These are phyloP conservation scores for Gonatopus flavifemur DNA, from an alignment of 1,140 invertebrate species.

Conservation along the genomic window DNA sequence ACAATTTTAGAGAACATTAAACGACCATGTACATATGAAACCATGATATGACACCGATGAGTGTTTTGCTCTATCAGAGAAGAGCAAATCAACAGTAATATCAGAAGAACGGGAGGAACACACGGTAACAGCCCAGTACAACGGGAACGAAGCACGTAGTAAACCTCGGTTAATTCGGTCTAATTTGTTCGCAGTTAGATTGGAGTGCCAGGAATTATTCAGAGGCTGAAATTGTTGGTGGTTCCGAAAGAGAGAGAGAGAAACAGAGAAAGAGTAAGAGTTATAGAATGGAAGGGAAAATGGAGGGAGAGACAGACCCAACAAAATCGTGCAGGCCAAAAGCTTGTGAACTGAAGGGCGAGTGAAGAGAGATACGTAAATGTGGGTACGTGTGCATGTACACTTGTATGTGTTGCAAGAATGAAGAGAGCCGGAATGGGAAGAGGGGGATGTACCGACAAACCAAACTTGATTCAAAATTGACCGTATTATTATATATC, in stretches of 20 bases:
- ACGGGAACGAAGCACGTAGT: constrained; percentile 42
- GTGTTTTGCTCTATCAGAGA: no score
- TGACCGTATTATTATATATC: constrained; percentile 52
- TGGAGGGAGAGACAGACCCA: background rate
- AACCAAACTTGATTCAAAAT: constrained; percentile 48
- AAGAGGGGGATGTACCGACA: constrained; percentile 23
- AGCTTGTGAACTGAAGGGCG: constrained; percentile 14
- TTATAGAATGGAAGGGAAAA: background rate
- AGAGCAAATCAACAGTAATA: no score
- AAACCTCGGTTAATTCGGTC: constrained; percentile 53
- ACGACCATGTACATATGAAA: no score
- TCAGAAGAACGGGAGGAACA: no score
- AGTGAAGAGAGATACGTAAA: constrained; percentile 20
- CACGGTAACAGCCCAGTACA: no score
- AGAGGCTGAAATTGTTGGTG: constrained; percentile 53
- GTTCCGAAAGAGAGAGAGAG: constrained; percentile 20
- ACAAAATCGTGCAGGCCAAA: background rate
- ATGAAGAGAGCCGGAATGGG: constrained; percentile 12
- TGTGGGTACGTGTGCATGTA: no score
- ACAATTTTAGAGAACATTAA: no score
- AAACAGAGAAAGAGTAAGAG: background rate
- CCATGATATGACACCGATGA: no score
- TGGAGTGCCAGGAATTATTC: constrained; percentile 55
- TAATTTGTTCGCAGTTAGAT: constrained; percentile 56
- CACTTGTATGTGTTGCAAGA: no score